Percentiles rank a stretch among this genome's conserved stretches.
These are phyloP conservation scores for Phocoena sinus DNA, from an alignment of 2,113 vertebrate species.

Conservation along the genomic window DNA sequence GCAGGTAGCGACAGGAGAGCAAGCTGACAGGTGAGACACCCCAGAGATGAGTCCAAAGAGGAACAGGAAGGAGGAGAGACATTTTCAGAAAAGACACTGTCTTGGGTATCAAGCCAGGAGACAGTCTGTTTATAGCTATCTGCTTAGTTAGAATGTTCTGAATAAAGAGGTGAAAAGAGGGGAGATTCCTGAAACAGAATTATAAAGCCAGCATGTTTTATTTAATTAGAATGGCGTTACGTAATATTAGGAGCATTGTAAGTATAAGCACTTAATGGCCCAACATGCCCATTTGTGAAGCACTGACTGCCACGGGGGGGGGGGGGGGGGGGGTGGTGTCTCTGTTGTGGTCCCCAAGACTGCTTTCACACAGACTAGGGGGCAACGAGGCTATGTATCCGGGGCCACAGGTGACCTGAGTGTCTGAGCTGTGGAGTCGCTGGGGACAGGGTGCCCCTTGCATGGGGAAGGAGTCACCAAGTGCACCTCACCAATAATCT, in stretches of 20 bases:
- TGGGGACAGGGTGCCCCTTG: neutral
- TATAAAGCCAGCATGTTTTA: neutral
- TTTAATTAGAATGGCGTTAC: neutral
- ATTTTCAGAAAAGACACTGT: neutral
- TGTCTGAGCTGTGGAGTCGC: neutral
- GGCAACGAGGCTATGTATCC: neutral
- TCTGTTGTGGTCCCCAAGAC: neutral
- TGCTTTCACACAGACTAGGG: neutral
- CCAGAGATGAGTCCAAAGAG: neutral
- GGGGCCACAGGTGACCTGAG: rapidly evolving
- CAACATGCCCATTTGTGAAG: neutral
- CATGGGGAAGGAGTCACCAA: rapidly evolving
- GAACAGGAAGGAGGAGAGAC: neutral
- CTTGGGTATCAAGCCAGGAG: neutral
- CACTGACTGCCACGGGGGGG: rapidly evolving
- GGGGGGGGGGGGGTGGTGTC: too few relatives aligned
- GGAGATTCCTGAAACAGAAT: neutral
- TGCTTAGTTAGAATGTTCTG: neutral
- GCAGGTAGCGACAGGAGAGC: neutral
- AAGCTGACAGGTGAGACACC: neutral
- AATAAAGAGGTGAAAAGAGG: neutral
- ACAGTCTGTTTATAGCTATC: neutral
- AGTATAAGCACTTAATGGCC: neutral
- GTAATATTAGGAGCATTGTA: neutral
- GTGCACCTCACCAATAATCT: rapidly evolving